A percentile compares a stretch with the other conserved stretches of the same genome.
Evolutionary conservation across 2,113 vertebrate genomes (phyloP).

Genomic region (Poecile atricapillus): DNA sequence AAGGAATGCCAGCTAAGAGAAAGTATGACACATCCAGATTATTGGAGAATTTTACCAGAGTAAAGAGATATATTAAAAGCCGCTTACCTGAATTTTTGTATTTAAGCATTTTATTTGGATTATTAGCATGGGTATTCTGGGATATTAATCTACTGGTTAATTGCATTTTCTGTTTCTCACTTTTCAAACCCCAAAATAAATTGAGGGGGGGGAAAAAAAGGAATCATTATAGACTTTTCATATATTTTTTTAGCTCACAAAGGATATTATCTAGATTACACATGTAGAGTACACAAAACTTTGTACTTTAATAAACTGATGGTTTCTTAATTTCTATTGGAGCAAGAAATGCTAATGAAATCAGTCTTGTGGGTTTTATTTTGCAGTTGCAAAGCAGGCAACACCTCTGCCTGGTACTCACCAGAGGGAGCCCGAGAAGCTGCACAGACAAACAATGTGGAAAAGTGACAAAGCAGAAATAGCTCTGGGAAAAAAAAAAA

Average conservation of each 20-base stretch:
- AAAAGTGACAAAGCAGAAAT: background rate
- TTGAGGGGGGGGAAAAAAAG: rapidly evolving
- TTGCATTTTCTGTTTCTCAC: background rate
- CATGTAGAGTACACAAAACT: background rate
- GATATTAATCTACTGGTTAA: background rate
- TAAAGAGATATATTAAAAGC: background rate
- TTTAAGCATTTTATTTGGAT: background rate
- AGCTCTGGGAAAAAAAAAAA: background rate
- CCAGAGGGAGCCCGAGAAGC: background rate
- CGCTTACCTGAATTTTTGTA: background rate
- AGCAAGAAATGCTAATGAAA: background rate
- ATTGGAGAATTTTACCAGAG: background rate
- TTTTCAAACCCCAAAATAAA: background rate
- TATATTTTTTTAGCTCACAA: background rate
- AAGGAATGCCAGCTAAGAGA: background rate
- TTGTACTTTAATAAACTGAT: background rate
- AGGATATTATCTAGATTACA: background rate
- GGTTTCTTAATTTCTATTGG: background rate
- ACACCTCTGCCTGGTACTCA: background rate
- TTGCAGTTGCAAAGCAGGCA: rapidly evolving
- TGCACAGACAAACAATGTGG: rapidly evolving
- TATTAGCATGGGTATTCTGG: background rate
- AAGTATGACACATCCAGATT: background rate
- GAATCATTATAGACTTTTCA: background rate
- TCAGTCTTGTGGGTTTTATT: rapidly evolving